phyloP scores from a whole-genome alignment of 2,888 invertebrate genomes.

The Brachypalpus laphriformis region DNA sequence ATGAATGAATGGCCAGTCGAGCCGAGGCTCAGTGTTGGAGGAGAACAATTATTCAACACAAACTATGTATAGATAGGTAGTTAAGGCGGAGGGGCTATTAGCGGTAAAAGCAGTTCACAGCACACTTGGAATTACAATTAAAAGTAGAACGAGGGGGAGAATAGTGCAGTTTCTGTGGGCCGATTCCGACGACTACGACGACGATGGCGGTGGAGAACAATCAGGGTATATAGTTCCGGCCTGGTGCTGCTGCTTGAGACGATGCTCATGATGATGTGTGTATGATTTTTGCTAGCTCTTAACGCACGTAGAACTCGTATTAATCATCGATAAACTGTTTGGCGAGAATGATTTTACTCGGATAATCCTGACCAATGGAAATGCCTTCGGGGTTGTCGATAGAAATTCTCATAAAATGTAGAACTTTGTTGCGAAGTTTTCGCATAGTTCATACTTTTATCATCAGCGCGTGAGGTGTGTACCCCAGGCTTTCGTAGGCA shows the following conservation, averaged over 20 bases:
- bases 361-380: conserved; percentile 1
- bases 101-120: conserved; percentile 15
- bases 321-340: conserved; percentile 55
- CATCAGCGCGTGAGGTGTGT: neutral
- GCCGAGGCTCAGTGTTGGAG: neutral
- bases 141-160: conserved; percentile 1
- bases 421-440: neutral
- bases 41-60: conserved; percentile 51
- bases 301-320: conserved; percentile 47
- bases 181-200: neutral
- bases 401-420: neutral
- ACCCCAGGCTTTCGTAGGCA: neutral
- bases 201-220: no score
- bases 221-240: no score
- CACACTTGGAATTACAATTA: conserved; percentile 47
- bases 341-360: conserved; percentile 5
- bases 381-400: neutral
- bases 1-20: conserved; percentile 41
- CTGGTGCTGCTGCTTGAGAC: conserved; percentile 7
- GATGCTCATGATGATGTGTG: conserved; percentile 24
- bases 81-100: conserved; percentile 7
- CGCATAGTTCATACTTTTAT: neutral
- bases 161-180: conserved; percentile 36
- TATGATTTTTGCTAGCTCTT: conserved; percentile 18
- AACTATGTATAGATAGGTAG: conserved; percentile 21